Percentiles rank a stretch among this genome's conserved stretches.
phyloP scores from a whole-genome alignment of 2,888 invertebrate genomes.

The Apodemia mormo region DNA sequence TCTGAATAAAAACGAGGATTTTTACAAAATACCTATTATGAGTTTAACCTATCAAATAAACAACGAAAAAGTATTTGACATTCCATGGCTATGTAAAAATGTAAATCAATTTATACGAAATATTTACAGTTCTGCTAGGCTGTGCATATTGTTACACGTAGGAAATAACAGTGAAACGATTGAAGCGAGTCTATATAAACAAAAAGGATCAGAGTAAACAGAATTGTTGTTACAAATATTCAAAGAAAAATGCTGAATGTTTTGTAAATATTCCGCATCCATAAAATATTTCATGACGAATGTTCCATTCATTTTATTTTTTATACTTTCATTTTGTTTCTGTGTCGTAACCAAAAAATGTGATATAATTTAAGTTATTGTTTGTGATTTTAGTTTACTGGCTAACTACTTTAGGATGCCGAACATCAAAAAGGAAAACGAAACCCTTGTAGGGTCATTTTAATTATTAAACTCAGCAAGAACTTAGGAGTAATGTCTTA shows the following conservation, averaged over 20 bases:
- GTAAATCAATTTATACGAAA: not conserved
- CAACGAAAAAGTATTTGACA: not conserved
- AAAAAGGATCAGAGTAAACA: conserved; percentile 11
- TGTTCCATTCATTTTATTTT: not conserved
- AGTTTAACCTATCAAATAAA: not conserved
- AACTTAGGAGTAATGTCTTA: too few species aligned
- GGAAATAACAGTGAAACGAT: conserved; percentile 1
- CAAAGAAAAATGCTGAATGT: conserved; percentile 8
- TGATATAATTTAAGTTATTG: too few species aligned
- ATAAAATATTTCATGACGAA: conserved; percentile 8
- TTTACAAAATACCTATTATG: too few species aligned
- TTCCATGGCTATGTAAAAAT: not conserved
- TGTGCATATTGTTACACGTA: not conserved
- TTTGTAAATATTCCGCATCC: conserved; percentile 7
- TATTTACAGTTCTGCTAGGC: conserved; percentile 3
- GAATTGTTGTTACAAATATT: conserved; percentile 6
- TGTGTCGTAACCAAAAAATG: too few species aligned
- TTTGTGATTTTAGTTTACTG: too few species aligned
- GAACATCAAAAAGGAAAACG: too few species aligned
- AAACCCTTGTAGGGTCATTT: too few species aligned
- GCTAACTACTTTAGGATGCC: too few species aligned
- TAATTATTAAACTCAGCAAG: too few species aligned
- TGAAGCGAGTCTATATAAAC: conserved; percentile 6
- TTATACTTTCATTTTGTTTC: not conserved
- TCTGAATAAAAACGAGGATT: too few species aligned